Conservation (phyloP, 2,797 vertebrate genomes). For the Melanotaenia nigrans region DNA sequence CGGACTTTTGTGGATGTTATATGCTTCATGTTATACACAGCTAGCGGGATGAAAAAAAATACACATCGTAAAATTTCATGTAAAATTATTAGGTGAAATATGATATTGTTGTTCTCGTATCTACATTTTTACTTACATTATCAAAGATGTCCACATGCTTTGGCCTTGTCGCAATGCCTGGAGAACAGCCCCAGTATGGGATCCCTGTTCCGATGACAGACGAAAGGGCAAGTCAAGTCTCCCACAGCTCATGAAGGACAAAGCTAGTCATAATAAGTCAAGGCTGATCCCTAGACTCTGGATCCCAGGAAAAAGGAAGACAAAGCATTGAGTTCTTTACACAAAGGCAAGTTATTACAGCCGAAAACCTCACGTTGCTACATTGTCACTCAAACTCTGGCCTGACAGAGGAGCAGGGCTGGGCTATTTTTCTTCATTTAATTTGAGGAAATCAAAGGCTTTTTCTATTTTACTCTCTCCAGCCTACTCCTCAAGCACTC, state of each 20-base stretch:
- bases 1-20: constrained; percentile 4
- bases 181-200: constrained; percentile 63
- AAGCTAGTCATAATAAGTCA: constrained; percentile 81
- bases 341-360: constrained; percentile 81
- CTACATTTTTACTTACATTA: constrained; percentile 12
- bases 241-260: constrained; percentile 77
- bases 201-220: constrained; percentile 71
- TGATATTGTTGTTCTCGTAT: background rate
- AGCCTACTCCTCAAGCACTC: constrained; percentile 72
- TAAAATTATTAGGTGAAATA: background rate
- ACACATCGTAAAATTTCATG: background rate
- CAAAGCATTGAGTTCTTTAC: constrained; percentile 70
- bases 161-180: constrained; percentile 45
- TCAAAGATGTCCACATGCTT: constrained; percentile 27
- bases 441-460: constrained; percentile 82
- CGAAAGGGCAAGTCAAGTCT: constrained; percentile 77
- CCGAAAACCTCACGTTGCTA: constrained; percentile 72
- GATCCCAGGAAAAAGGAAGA: constrained; percentile 72
- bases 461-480: constrained; percentile 72
- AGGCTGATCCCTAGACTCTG: constrained; percentile 67
- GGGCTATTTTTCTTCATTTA: constrained; percentile 79
- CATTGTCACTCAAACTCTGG: constrained; percentile 79
- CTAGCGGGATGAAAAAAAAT: no score
- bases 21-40: no score
- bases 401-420: constrained; percentile 55